These are phyloP conservation scores for Hydrozoanthus gracilis DNA, from an alignment of 92 coral and sea anemone species.

Conservation along the genomic window DNA sequence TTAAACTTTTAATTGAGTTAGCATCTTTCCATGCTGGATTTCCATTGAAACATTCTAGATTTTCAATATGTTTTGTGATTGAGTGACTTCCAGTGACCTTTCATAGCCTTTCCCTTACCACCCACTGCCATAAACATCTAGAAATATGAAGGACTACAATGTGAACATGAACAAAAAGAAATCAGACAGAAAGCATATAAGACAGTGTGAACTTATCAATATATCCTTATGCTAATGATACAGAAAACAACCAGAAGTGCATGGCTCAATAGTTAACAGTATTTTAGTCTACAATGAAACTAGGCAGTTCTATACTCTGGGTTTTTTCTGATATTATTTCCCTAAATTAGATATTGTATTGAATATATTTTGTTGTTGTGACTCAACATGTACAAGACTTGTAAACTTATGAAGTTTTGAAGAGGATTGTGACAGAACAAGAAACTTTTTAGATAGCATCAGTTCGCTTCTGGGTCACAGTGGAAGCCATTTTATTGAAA, in stretches of 20 bases:
- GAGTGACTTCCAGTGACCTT: conserved; percentile 37
- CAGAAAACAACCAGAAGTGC: no score
- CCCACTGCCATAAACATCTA: conserved; percentile 6
- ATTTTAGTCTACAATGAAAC: no score
- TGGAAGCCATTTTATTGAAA: no score
- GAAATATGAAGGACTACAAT: neutral
- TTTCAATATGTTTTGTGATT: conserved; percentile 40
- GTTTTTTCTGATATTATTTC: neutral
- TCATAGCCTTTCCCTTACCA: neutral
- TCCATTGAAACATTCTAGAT: conserved; percentile 41
- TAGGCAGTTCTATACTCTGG: neutral
- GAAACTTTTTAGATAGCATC: neutral
- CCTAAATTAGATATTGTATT: neutral
- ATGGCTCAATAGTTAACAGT: no score
- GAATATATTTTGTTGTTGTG: conserved; percentile 18
- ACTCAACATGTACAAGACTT: neutral
- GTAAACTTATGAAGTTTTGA: neutral
- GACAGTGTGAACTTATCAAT: no score
- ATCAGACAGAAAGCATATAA: no score
- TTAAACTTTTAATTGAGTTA: neutral
- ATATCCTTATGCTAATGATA: no score
- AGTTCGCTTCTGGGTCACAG: no score
- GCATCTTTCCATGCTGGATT: conserved; percentile 34
- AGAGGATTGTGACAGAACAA: neutral
- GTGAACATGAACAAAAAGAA: neutral